Conservation (phyloP, 2,888 invertebrate species). For the Drepanosiphum platanoidis region DNA sequence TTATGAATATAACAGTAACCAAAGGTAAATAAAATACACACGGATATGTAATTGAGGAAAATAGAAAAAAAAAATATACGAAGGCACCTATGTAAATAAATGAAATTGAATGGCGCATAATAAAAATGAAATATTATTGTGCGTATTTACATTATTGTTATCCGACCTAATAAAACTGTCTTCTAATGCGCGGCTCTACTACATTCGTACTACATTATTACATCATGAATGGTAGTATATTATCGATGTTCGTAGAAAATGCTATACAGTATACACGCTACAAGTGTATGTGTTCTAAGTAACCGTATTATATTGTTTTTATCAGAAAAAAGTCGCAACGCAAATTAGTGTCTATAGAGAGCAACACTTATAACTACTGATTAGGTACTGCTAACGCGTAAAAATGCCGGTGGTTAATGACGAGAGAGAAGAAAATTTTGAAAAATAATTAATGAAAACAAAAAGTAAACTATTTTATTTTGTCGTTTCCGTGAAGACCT, state of each 20-base stretch:
- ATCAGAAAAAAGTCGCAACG: neutral
- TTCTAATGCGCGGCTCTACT: neutral
- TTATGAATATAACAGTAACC: neutral
- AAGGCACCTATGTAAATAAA: neutral
- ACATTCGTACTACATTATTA: neutral
- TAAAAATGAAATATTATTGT: slow-evolving; percentile 4
- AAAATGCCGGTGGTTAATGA: neutral
- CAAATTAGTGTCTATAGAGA: neutral
- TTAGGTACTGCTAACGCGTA: neutral
- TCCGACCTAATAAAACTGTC: neutral
- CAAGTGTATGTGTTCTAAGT: neutral
- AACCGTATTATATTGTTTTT: neutral
- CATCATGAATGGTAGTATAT: slow-evolving; percentile 1
- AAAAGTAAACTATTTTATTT: too few species aligned
- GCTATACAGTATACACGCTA: neutral
- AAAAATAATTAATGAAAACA: too few species aligned
- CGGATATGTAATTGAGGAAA: neutral
- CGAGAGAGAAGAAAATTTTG: too few species aligned
- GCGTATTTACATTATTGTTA: neutral
- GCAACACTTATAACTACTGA: neutral
- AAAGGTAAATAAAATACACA: slow-evolving; percentile 3
- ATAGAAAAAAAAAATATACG: neutral
- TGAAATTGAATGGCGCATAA: neutral
- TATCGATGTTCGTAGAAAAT: slow-evolving; percentile 32
- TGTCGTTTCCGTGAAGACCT: too few species aligned